Evolutionary conservation across 2,113 vertebrate species (phyloP).

Genomic region (Lipophrys pholis): DNA sequence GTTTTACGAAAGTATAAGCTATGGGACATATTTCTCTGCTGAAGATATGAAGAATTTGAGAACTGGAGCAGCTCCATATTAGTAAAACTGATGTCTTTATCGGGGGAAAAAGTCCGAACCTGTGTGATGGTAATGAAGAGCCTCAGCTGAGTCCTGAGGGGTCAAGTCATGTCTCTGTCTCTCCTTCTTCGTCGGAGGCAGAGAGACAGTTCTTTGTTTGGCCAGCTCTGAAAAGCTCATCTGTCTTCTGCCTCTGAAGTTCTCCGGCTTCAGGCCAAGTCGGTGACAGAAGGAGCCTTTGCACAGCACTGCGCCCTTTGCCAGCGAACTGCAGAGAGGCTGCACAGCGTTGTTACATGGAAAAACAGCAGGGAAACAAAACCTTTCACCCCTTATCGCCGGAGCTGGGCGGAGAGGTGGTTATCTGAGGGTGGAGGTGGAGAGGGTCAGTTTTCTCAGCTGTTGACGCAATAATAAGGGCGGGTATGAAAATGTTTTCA

Average conservation of each 20-base stretch:
- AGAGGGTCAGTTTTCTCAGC: slow-evolving; percentile 42
- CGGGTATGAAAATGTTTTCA: slow-evolving; percentile 48
- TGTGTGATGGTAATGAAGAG: slow-evolving; percentile 16
- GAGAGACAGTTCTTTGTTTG: slow-evolving; percentile 68
- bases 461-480: slow-evolving; percentile 32
- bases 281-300: slow-evolving; percentile 66
- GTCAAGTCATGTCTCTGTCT: slow-evolving; percentile 41
- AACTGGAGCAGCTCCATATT: background rate
- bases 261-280: slow-evolving; percentile 63
- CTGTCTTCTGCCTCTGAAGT: slow-evolving; percentile 68
- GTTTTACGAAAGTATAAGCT: too few species aligned
- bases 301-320: slow-evolving; percentile 55
- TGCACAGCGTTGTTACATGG: slow-evolving; percentile 30
- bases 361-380: slow-evolving; percentile 34
- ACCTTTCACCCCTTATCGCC: slow-evolving; percentile 30
- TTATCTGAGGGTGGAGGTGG: slow-evolving; percentile 7
- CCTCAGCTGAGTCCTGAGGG: slow-evolving; percentile 20
- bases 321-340: slow-evolving; percentile 42
- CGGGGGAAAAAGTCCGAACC: slow-evolving; percentile 17
- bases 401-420: slow-evolving; percentile 33
- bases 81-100: slow-evolving; percentile 31
- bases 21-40: background rate
- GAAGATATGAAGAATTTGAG: background rate
- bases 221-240: slow-evolving; percentile 62
- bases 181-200: slow-evolving; percentile 32